Conservation (phyloP, 2,797 vertebrate genomes). For the Mionectes olivaceus region DNA sequence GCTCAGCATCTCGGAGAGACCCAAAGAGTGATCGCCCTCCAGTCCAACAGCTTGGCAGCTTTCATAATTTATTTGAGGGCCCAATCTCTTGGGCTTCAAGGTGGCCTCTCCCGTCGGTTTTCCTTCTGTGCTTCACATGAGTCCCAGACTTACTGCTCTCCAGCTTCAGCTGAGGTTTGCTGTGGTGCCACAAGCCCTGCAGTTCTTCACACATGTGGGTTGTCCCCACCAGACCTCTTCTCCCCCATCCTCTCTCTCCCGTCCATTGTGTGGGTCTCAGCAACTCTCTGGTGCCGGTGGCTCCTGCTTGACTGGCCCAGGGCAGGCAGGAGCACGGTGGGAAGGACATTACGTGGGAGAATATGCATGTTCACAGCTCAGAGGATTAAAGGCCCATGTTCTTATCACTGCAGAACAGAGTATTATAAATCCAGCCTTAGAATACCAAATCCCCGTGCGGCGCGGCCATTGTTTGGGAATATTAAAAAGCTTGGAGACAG, state of each 20-base stretch:
- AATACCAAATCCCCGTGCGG: constrained; percentile 78
- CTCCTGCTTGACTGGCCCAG: accelerated
- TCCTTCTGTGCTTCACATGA: neutral
- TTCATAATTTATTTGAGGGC: neutral
- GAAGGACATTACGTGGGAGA: constrained; percentile 78
- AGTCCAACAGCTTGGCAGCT: neutral
- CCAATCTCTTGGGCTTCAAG: neutral
- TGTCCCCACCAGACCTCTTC: neutral
- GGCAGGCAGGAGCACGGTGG: neutral
- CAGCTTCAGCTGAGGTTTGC: neutral
- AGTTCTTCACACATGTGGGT: accelerated
- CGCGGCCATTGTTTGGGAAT: constrained; percentile 80
- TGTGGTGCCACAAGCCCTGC: neutral
- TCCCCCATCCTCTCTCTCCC: neutral
- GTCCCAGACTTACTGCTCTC: neutral
- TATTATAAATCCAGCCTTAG: constrained; percentile 84
- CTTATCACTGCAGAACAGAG: constrained; percentile 84
- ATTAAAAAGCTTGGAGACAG: constrained; percentile 81
- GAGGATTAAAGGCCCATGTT: constrained; percentile 83
- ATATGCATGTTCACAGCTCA: constrained; percentile 84
- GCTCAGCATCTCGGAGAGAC: neutral
- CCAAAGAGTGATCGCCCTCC: accelerated
- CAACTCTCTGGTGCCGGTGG: accelerated
- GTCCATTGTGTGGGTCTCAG: neutral
- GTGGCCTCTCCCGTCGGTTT: neutral